Percentiles rank a stretch among this genome's conserved stretches.
These are phyloP conservation scores for Sphenopsis melanotis DNA, from an alignment of 2,797 vertebrate genomes.

Conservation along the genomic window DNA sequence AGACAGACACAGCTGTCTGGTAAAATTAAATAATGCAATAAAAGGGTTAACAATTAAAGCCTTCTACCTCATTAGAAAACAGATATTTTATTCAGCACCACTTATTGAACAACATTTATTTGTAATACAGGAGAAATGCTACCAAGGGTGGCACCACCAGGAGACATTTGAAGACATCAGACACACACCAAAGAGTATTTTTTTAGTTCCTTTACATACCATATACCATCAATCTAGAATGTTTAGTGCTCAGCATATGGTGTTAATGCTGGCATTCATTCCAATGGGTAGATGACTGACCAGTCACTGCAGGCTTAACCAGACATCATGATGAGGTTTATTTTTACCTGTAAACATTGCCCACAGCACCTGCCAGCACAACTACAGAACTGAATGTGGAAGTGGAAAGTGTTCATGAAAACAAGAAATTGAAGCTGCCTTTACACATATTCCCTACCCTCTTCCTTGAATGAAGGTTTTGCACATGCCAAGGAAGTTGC, in stretches of 20 bases:
- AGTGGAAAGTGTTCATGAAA: neutral
- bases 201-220: neutral
- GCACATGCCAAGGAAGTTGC: neutral
- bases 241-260: neutral
- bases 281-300: neutral
- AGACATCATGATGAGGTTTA: neutral
- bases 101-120: neutral
- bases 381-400: neutral
- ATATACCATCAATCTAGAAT: neutral
- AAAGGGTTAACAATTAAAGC: neutral
- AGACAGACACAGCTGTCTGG: neutral
- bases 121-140: neutral
- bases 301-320: neutral
- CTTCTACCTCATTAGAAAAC: neutral
- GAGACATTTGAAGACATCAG: neutral
- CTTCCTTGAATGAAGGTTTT: neutral
- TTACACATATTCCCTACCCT: neutral
- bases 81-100: neutral
- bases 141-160: neutral
- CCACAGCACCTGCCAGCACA: neutral
- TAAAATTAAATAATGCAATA: neutral
- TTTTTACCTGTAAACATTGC: neutral
- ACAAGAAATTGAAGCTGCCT: neutral
- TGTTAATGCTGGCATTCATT: fast-evolving
- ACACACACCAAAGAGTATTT: neutral